These are phyloP conservation scores for Magallana nippona DNA, from an alignment of 2,888 invertebrate genomes.

Conservation along the genomic window DNA sequence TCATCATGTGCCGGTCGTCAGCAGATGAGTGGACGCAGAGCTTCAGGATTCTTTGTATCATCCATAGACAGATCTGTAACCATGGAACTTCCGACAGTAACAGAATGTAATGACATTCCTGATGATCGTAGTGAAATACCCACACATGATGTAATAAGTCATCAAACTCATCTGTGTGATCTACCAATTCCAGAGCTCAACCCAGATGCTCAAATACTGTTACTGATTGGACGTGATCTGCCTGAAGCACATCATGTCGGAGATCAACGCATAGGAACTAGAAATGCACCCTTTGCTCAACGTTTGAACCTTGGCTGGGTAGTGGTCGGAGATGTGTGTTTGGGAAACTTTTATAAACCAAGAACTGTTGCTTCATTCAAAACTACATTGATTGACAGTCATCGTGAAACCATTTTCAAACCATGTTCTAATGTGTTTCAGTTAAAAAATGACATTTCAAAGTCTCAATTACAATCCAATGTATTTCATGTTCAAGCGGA, in stretches of 20 bases:
- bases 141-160: conserved; percentile 34
- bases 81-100: conserved; percentile 36
- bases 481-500: conserved; percentile 1
- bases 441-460: too few species aligned
- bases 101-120: conserved; percentile 52
- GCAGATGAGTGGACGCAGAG: conserved; percentile 37
- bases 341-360: too few species aligned
- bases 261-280: conserved; percentile 44
- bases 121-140: conserved; percentile 44
- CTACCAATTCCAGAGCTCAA: conserved; percentile 46
- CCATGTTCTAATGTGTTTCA: too few species aligned
- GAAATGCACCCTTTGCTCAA: conserved; percentile 46
- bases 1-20: conserved; percentile 53
- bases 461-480: neutral
- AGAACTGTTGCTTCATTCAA: too few species aligned
- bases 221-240: conserved; percentile 48
- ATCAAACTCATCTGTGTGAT: conserved; percentile 43
- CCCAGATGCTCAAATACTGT: conserved; percentile 36
- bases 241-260: conserved; percentile 44
- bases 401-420: too few species aligned
- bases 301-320: conserved; percentile 42
- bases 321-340: neutral
- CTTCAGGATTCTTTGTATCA: conserved; percentile 41
- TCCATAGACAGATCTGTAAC: conserved; percentile 42
- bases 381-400: too few species aligned